Base-by-base conservation (phyloP, 2,113 vertebrate genomes). In the Laterallus jamaicensis region DNA sequence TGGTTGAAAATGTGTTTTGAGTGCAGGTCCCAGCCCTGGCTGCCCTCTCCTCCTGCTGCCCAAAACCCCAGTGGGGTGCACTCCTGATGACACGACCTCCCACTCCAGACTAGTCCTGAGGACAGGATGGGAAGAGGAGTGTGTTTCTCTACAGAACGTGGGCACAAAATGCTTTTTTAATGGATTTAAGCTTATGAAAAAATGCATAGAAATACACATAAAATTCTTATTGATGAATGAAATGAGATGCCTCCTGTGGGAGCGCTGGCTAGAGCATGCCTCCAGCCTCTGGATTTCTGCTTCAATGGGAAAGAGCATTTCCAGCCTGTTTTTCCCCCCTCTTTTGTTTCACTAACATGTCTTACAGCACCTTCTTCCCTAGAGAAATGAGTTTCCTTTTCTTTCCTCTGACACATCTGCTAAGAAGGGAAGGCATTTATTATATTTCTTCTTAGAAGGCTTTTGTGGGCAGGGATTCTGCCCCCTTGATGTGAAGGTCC, bases 161-260 rank as follows among this genome's bases (percentile, higher is more conserved):
- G 32, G 15, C 58, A 32, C 17, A 50, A 20, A 66, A 24, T 6
- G 8, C 7, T 35, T n/a, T 31, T 52, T 20, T 20, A 20, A 2
- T 16, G 4, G 5, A 20, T 6, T 47, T 47, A 5, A 1, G 1
- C 4, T 1, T 26, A 5, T 14, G 7, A 68, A 68, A 20, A 20
- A 35, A 47, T 10, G 4, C 15, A 1, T n/a, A 4, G 49, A 19
- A 59, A 50, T 66, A 28, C 3, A 7, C 3, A 22, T 56, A 10
- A 6, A 3, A 1, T 12, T 39, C 55, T 16, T 16, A 10, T 31
- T 9, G 10, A 2, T 10, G 20, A 29, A 42, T 75, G 9, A 29
- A 44, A 50, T 69, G 2, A 55, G 49, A 19, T 28, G 7, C 40
- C 16, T 40, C 32, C 31, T 49, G 35, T 76, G 74, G 88, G 35